These are phyloP conservation scores for Tiaroga cobitis DNA, from an alignment of 2,797 vertebrate genomes.

Conservation along the genomic window DNA sequence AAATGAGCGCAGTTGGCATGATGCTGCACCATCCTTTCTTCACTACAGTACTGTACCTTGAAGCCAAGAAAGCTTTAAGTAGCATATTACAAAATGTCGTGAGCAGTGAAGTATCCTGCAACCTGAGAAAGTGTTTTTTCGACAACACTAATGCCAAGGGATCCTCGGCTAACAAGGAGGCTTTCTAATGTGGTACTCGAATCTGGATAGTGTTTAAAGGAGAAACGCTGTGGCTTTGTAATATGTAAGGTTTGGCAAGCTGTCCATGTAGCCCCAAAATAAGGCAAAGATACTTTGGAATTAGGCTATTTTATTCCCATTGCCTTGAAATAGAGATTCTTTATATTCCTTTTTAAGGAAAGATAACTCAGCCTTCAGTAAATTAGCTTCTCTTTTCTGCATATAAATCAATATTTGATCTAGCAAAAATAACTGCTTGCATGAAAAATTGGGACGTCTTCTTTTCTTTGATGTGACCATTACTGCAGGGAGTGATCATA, in stretches of 20 bases:
- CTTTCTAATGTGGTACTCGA: slow-evolving; percentile 21
- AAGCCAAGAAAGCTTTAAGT: slow-evolving; percentile 35
- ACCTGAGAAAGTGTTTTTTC: slow-evolving; percentile 18
- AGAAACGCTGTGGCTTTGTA: not conserved
- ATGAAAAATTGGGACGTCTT: slow-evolving; percentile 5
- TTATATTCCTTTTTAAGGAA: not conserved
- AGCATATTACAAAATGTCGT: slow-evolving; percentile 25
- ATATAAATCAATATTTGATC: slow-evolving; percentile 1
- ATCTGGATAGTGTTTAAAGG: slow-evolving; percentile 17
- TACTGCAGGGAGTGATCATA: slow-evolving; percentile 34
- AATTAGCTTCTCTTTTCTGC: slow-evolving; percentile 8
- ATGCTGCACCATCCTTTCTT: slow-evolving; percentile 33
- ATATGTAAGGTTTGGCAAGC: slow-evolving; percentile 28
- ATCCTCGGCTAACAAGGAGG: slow-evolving; percentile 20
- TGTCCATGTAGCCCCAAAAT: slow-evolving; percentile 6
- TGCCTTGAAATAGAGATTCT: slow-evolving; percentile 19
- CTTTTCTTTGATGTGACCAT: slow-evolving; percentile 3
- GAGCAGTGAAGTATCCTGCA: slow-evolving; percentile 3
- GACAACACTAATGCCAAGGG: slow-evolving; percentile 14
- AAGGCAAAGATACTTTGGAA: not conserved
- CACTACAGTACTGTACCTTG: not conserved
- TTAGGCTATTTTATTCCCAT: not conserved
- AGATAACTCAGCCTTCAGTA: not conserved
- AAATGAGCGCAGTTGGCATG: slow-evolving; percentile 34
- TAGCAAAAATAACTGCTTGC: not conserved